A percentile compares a stretch with the other conserved stretches of the same genome.
Conservation (phyloP, 1,140 invertebrate genomes). For the Antheraea pernyi region DNA sequence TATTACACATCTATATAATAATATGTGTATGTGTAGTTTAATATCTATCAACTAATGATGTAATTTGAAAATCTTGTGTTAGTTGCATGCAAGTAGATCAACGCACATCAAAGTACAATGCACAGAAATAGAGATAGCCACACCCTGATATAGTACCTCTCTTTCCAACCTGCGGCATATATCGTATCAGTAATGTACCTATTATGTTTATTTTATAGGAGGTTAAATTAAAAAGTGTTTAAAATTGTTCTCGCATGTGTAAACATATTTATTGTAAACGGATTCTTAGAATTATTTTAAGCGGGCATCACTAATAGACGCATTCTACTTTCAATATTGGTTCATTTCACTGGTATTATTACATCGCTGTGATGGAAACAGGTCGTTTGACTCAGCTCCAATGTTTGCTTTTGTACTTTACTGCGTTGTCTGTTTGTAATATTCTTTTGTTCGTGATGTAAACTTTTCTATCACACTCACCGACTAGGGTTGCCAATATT, state of each 20-base stretch:
- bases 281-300: constrained; percentile 35
- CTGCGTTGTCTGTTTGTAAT: constrained; percentile 68
- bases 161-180: constrained; percentile 43
- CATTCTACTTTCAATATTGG: constrained; percentile 45
- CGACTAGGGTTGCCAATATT: constrained; percentile 23
- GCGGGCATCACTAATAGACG: constrained; percentile 42
- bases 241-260: background rate
- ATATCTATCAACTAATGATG: background rate
- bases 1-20: background rate
- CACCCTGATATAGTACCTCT: constrained; percentile 64
- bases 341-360: constrained; percentile 62
- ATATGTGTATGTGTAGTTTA: background rate
- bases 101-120: constrained; percentile 49
- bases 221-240: background rate
- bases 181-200: constrained; percentile 21
- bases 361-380: constrained; percentile 61
- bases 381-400: constrained; percentile 55
- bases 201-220: background rate
- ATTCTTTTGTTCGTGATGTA: constrained; percentile 55
- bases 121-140: constrained; percentile 72
- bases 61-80: constrained; percentile 8
- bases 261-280: background rate
- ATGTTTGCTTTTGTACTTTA: constrained; percentile 73
- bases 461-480: constrained; percentile 13
- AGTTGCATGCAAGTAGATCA: constrained; percentile 54